Evolutionary conservation across 2,113 vertebrate species (phyloP).

Genomic region (Riparia riparia): DNA sequence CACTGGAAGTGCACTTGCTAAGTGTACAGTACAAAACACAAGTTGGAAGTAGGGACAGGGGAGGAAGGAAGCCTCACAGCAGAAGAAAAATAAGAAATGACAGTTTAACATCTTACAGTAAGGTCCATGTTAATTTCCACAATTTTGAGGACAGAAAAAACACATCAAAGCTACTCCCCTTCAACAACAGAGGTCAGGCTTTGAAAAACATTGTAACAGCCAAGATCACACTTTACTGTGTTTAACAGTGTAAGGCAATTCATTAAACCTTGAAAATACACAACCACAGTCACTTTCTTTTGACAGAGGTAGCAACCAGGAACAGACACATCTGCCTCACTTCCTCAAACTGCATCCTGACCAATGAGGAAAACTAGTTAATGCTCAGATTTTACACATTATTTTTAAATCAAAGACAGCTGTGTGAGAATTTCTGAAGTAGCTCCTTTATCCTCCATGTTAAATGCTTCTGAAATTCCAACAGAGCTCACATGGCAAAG

Average conservation of each 20-base stretch:
- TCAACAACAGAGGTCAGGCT: background rate
- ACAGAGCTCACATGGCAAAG: rapidly evolving
- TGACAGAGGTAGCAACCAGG: background rate
- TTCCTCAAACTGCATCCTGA: background rate
- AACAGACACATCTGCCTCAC: background rate
- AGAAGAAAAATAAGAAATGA: background rate
- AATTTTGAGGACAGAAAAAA: background rate
- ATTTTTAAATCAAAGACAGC: background rate
- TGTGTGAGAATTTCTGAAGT: background rate
- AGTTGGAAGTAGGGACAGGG: background rate
- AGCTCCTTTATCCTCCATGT: background rate
- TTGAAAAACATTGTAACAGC: background rate
- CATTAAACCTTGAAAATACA: background rate
- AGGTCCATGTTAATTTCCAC: background rate
- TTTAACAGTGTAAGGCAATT: background rate
- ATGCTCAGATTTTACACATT: background rate
- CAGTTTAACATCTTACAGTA: background rate
- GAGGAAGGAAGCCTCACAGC: background rate
- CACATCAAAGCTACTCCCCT: background rate
- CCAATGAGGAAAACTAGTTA: background rate
- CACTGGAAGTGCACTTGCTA: background rate
- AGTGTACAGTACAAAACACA: background rate
- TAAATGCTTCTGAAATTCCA: background rate
- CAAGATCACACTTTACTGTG: background rate
- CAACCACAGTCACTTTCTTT: background rate